These are phyloP conservation scores for Sussaba pulchella DNA, from an alignment of 2,888 invertebrate genomes.

Conservation along the genomic window DNA sequence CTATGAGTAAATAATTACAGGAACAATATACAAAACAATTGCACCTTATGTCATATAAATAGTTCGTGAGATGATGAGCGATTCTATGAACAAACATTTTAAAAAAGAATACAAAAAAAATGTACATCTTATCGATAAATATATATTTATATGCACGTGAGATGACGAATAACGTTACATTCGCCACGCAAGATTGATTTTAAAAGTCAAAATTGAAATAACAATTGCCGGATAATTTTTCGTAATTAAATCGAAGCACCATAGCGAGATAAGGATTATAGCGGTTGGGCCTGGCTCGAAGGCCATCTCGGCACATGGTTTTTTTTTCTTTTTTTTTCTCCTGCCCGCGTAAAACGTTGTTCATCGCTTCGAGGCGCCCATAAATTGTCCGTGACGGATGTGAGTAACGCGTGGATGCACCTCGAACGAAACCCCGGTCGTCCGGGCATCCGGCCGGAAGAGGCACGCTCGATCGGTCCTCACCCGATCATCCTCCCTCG, in stretches of 20 bases:
- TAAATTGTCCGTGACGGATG: slow-evolving; percentile 65
- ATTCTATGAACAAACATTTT: no score
- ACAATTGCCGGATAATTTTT: neutral
- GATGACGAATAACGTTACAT: no score
- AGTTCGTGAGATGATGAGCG: no score
- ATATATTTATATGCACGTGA: neutral
- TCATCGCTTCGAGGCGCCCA: slow-evolving; percentile 40
- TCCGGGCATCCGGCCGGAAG: slow-evolving; percentile 63
- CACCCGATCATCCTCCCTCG: slow-evolving; percentile 26
- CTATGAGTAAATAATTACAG: no score
- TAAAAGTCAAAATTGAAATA: no score
- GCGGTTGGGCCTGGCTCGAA: neutral
- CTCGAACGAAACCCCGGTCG: slow-evolving; percentile 37
- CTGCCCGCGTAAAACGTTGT: slow-evolving; percentile 9
- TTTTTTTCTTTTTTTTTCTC: neutral
- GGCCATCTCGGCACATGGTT: no score
- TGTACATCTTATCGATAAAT: no score
- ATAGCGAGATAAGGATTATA: neutral
- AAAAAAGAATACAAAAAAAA: no score
- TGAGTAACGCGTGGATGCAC: slow-evolving; percentile 30
- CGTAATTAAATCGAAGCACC: neutral
- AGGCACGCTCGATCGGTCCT: slow-evolving; percentile 53
- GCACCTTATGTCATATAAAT: no score
- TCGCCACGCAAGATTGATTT: no score
- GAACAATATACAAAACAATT: no score